Percentiles rank a stretch among this genome's conserved stretches.
phyloP scores from a whole-genome alignment of 1,140 invertebrate species.

The Kradibia gibbosae region DNA sequence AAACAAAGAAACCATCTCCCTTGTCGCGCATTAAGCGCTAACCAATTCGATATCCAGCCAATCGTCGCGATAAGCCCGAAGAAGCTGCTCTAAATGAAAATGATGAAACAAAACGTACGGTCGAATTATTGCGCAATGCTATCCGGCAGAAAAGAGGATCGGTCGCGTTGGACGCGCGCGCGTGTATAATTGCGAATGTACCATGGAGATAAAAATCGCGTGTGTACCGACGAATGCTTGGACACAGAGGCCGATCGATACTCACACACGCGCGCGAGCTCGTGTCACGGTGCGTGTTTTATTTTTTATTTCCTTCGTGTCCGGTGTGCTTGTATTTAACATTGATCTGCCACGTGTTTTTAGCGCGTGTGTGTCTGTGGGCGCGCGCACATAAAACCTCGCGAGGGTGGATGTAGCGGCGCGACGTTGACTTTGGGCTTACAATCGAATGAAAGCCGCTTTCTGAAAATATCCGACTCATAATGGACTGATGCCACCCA shows the following conservation, averaged over 20 bases:
- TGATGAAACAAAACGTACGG: not conserved
- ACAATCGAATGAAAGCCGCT: not conserved
- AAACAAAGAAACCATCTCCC: too few relatives aligned
- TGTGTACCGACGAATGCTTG: not conserved
- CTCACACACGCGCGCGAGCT: not conserved
- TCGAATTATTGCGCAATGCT: slow-evolving; percentile 15
- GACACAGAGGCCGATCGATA: slow-evolving; percentile 9
- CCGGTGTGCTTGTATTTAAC: not conserved
- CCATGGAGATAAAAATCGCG: not conserved
- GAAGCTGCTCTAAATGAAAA: not conserved
- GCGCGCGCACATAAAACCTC: not conserved
- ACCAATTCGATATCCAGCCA: too few relatives aligned
- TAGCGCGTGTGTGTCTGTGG: too few relatives aligned
- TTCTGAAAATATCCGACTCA: not conserved
- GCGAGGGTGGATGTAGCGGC: not conserved
- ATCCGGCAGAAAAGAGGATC: slow-evolving; percentile 20
- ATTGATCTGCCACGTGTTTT: slow-evolving; percentile 6
- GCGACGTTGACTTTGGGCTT: not conserved
- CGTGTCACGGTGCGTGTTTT: not conserved
- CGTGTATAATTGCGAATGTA: not conserved
- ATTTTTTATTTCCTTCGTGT: not conserved
- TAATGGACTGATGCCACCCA: not conserved
- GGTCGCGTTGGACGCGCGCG: not conserved
- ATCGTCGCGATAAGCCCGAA: not conserved
- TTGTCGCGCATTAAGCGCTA: too few relatives aligned